A percentile compares a stretch with the other conserved stretches of the same genome.
Conservation (phyloP, 92 coral and sea anemone genomes). For the Metridium senile region DNA sequence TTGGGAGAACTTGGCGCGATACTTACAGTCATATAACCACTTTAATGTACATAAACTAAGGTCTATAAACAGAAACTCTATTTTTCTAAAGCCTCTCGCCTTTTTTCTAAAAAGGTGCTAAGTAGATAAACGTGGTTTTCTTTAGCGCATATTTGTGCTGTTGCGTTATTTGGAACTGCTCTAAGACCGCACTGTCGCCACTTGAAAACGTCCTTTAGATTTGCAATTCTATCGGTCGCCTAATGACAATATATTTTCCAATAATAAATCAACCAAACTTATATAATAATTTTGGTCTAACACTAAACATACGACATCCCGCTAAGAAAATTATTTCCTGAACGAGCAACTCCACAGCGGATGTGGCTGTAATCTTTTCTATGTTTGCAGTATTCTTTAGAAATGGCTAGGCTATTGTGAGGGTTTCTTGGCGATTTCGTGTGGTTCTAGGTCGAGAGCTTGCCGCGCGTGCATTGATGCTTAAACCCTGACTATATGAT, state of each 20-base stretch:
- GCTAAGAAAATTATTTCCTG: constrained; percentile 96
- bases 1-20: constrained; percentile 18
- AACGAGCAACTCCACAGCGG: constrained; percentile 79
- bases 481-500: constrained; percentile 71
- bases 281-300: constrained; percentile 71
- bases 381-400: constrained; percentile 54
- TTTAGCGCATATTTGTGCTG: constrained; percentile 72
- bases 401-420: constrained; percentile 20
- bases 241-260: constrained; percentile 19
- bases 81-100: constrained; percentile 54
- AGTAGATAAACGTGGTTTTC: constrained; percentile 71
- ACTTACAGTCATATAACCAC: constrained; percentile 16
- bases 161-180: constrained; percentile 42
- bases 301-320: constrained; percentile 88
- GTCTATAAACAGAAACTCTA: constrained; percentile 18
- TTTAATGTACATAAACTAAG: background rate
- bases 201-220: constrained; percentile 28
- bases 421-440: constrained; percentile 33
- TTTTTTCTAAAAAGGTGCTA: constrained; percentile 75
- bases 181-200: constrained; percentile 28
- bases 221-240: constrained; percentile 29
- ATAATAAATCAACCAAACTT: constrained; percentile 48
- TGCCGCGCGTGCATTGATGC: constrained; percentile 58
- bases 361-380: constrained; percentile 80
- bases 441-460: constrained; percentile 40